Evolutionary conservation across 1,140 invertebrate species (phyloP), one percentile per base, ranked within the genome.

Genomic region (Hesperophylax magnus): DNA sequence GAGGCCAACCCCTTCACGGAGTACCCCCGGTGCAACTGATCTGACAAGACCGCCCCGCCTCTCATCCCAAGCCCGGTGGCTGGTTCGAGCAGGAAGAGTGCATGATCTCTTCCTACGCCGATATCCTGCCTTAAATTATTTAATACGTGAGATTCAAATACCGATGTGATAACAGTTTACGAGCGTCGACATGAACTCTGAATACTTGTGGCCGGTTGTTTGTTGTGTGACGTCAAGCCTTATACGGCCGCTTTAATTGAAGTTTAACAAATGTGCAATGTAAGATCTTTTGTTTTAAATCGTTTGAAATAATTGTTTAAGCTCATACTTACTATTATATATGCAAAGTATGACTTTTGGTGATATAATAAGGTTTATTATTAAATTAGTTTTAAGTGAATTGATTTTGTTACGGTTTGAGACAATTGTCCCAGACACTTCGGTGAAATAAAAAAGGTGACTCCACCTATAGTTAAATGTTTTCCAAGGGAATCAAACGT

Each of bases 81-180:
- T 84, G 82, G 82, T 84, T 74, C 61, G 82, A 84, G 39, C 82
- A 79, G 24, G 82, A 84, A 18, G 82, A 84, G 15, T 74, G 74
- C 15, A 17, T 78, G 34, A n/a, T 71, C 7, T 65, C 82, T 11
- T 80, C 82, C 3, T 84, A 84, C 67, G 58, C 80, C 15, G 82
- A 84, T 14, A 52, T 81, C 14, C 53, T 84, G 78, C 82, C 82
- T 18, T 84, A 60, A 84, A 20, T 56, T 39, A 54, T n/a, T 61
- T 24, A 77, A 20, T 18, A 7, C 56, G 72, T 58, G 72, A 76
- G 72, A 76, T 76, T 76, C 17, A 34, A 72, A 76, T 54, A 60
- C 54, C 6, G 72, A 58, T 76, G 72, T 76, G 72, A 61, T 76
- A 76, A 76, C 18, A 53, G 72, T 76, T 76, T 60, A 76, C 53